Percentiles rank a stretch among this genome's conserved stretches.
phyloP scores from a whole-genome alignment of 2,113 vertebrate species.

The Sturnira hondurensis region DNA sequence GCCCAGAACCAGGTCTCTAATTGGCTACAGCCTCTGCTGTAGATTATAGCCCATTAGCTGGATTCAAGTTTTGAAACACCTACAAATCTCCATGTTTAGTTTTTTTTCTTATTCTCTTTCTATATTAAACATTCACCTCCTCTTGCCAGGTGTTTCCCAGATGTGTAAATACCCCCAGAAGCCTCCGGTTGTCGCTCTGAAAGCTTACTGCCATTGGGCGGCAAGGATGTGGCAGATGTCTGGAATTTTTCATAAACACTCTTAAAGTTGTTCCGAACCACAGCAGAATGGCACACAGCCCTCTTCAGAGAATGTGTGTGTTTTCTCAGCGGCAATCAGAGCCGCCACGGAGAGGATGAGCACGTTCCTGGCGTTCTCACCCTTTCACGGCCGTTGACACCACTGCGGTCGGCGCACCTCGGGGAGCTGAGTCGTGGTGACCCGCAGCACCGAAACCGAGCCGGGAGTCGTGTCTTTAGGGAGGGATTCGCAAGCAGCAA shows the following conservation, averaged over 20 bases:
- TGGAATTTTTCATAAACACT: slow-evolving; percentile 38
- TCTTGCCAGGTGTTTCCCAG: slow-evolving; percentile 72
- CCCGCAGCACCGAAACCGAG: not conserved
- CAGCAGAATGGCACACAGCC: not conserved
- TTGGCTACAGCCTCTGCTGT: not conserved
- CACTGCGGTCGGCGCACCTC: not conserved
- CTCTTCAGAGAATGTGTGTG: not conserved
- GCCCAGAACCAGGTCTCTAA: not conserved
- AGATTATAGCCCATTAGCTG: not conserved
- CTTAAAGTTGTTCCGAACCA: slow-evolving; percentile 51
- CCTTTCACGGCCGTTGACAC: not conserved
- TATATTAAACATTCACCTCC: not conserved
- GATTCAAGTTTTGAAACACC: slow-evolving; percentile 27
- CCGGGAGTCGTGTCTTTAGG: too few relatives aligned
- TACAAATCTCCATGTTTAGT: not conserved
- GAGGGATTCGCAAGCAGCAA: not conserved
- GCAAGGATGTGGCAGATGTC: slow-evolving; percentile 48
- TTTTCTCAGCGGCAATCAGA: not conserved
- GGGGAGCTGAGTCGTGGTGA: not conserved
- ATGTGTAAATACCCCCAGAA: slow-evolving; percentile 66
- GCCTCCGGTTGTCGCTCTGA: slow-evolving; percentile 23
- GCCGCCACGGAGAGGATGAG: not conserved
- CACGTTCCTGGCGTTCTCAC: not conserved
- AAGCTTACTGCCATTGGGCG: slow-evolving; percentile 31
- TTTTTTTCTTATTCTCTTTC: not conserved